Evolutionary conservation across 2,113 vertebrate species (phyloP).

Genomic region (Myrmophylax atrothorax): DNA sequence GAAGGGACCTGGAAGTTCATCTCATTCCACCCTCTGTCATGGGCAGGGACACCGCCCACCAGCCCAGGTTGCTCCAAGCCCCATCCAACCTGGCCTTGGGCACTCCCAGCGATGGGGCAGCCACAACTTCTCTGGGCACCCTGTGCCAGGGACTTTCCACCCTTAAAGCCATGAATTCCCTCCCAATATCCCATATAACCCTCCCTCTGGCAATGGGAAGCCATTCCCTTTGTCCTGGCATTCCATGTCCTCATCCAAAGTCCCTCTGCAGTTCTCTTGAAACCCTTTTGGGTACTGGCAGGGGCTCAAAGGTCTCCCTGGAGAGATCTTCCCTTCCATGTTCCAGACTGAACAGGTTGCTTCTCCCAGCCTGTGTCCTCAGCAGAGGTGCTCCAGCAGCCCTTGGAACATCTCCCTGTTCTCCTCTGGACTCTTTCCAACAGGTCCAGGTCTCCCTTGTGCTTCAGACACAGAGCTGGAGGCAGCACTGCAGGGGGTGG

Average conservation of each 20-base stretch:
- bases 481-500: too few relatives aligned
- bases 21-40: neutral
- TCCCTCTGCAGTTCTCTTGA: neutral
- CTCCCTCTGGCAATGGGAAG: too few relatives aligned
- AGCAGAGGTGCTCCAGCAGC: neutral
- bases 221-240: neutral
- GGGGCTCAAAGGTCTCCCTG: neutral
- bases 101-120: neutral
- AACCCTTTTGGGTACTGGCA: neutral
- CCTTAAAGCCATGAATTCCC: fast-evolving
- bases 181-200: too few relatives aligned
- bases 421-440: neutral
- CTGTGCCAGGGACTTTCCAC: fast-evolving
- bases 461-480: neutral
- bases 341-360: neutral
- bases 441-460: neutral
- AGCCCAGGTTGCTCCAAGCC: neutral
- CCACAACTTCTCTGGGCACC: neutral
- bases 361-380: neutral
- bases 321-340: neutral
- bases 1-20: neutral
- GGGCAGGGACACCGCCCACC: neutral
- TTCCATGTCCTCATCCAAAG: neutral
- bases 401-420: neutral
- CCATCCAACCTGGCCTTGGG: fast-evolving